phyloP scores from a whole-genome alignment of 2,113 vertebrate genomes.

The Meriones unguiculatus region DNA sequence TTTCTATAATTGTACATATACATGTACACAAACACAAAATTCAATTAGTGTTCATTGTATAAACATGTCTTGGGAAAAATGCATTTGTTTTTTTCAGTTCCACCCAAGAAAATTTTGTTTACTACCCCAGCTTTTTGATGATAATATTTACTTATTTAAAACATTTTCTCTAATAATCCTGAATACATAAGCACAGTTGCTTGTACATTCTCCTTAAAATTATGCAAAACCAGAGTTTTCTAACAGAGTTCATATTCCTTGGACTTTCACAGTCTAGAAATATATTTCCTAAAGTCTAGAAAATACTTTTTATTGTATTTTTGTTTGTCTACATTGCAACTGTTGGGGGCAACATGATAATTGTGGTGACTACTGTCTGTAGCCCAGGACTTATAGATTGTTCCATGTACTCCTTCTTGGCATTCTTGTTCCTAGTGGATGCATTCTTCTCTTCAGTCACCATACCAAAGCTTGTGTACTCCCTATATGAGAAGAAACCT shows the following conservation, averaged over 20 bases:
- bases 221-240: slow-evolving; percentile 60
- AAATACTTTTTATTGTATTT: not conserved
- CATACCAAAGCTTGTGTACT: slow-evolving; percentile 60
- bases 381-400: not conserved
- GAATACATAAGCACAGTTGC: not conserved
- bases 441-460: not conserved
- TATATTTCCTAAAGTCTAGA: not conserved
- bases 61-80: not conserved
- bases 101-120: not conserved
- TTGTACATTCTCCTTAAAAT: not conserved
- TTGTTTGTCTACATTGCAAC: not conserved
- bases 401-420: not conserved
- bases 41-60: not conserved
- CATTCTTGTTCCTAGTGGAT: not conserved
- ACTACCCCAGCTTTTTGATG: not conserved
- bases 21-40: not conserved
- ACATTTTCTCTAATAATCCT: not conserved
- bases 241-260: not conserved
- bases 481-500: not conserved
- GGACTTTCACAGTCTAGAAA: not conserved
- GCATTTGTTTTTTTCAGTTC: not conserved
- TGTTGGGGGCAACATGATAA: not conserved
- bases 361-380: not conserved
- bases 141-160: not conserved
- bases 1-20: too few species aligned